Percentiles rank a stretch among this genome's conserved stretches.
These are phyloP conservation scores for Pollicipes pollicipes DNA, from an alignment of 1,140 invertebrate species.

Conservation along the genomic window DNA sequence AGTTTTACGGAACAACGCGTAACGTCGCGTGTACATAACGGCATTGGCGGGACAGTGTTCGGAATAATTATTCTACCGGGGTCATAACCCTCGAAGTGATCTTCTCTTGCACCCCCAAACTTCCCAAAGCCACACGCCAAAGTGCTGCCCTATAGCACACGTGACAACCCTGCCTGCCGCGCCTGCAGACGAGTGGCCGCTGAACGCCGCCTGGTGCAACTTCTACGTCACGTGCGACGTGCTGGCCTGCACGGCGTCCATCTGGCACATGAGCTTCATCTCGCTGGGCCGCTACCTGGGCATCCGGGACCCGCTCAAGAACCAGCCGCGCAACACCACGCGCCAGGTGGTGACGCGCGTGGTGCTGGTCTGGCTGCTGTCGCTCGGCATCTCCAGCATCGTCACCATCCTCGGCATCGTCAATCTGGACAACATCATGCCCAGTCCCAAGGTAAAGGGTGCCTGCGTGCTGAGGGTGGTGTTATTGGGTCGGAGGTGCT, in stretches of 20 bases:
- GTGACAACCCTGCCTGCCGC: no score
- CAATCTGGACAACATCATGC: slow-evolving; percentile 29
- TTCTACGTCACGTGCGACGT: slow-evolving; percentile 87
- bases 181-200: slow-evolving; percentile 74
- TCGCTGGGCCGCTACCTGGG: slow-evolving; percentile 79
- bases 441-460: slow-evolving; percentile 9
- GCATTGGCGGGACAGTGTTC: no score
- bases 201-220: slow-evolving; percentile 71
- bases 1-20: no score
- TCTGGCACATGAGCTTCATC: slow-evolving; percentile 95
- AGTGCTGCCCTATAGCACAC: no score
- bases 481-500: no score
- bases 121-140: no score
- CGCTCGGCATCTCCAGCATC: slow-evolving; percentile 67
- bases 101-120: no score
- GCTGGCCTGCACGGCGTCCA: slow-evolving; percentile 79
- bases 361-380: slow-evolving; percentile 62
- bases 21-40: no score
- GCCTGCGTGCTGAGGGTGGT: no score
- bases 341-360: slow-evolving; percentile 29
- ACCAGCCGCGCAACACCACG: slow-evolving; percentile 5
- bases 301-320: slow-evolving; percentile 67
- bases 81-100: no score
- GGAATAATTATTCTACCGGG: no score
- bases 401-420: slow-evolving; percentile 65